phyloP scores from a whole-genome alignment of 2,113 vertebrate genomes.

The Chloroceryle aenea region DNA sequence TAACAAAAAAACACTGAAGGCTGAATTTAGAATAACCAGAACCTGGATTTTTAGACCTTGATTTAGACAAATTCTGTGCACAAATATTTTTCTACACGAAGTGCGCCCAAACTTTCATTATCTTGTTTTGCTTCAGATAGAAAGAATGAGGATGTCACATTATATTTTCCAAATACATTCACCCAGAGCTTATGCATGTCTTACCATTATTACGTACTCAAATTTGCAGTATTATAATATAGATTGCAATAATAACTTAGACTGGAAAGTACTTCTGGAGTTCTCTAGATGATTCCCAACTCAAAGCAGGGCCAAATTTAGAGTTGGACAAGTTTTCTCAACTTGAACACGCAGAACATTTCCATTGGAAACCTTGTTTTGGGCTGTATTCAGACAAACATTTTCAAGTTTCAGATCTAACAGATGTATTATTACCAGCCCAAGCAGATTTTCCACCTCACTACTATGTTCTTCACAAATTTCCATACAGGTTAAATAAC shows the following conservation, averaged over 20 bases:
- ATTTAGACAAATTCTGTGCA: neutral
- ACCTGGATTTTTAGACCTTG: neutral
- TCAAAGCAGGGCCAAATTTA: neutral
- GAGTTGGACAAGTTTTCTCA: neutral
- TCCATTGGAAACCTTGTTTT: neutral
- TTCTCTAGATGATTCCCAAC: neutral
- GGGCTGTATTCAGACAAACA: neutral
- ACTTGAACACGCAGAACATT: neutral
- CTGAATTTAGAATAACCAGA: neutral
- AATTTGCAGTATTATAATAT: rapidly evolving
- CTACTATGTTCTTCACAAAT: neutral
- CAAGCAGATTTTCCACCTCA: neutral
- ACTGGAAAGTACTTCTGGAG: neutral
- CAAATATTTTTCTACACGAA: neutral
- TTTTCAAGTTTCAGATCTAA: neutral
- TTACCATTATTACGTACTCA: neutral
- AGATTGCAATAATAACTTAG: neutral
- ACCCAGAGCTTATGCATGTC: neutral
- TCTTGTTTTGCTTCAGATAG: neutral
- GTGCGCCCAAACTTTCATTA: neutral
- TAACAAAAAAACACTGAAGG: neutral
- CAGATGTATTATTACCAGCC: neutral
- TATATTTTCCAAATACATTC: neutral
- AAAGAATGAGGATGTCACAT: neutral
- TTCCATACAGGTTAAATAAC: neutral